Percentiles rank a stretch among this genome's conserved stretches.
Conservation (phyloP, 2,888 invertebrate genomes). For the Lysandra coridon region DNA sequence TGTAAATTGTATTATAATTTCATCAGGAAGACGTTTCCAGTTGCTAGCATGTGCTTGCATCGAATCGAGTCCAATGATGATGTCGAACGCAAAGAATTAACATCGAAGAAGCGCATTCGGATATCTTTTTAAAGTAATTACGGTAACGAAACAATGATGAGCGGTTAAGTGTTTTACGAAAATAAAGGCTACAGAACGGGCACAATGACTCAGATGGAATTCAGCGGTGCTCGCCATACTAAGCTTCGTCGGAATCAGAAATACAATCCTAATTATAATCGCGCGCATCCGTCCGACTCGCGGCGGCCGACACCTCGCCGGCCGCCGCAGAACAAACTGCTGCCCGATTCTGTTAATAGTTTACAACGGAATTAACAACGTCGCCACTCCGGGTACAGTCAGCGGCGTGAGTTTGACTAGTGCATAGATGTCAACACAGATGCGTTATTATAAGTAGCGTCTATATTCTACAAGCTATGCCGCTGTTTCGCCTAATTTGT, state of each 20-base stretch:
- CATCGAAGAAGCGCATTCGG: neutral
- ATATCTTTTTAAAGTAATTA: constrained; percentile 27
- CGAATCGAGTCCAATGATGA: constrained; percentile 5
- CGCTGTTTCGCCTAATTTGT: too few relatives aligned
- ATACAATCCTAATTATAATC: constrained; percentile 81
- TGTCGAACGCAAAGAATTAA: neutral
- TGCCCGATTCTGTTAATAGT: constrained; percentile 35
- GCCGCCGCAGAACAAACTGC: constrained; percentile 59
- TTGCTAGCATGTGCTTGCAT: neutral
- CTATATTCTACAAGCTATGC: too few relatives aligned
- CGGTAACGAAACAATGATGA: constrained; percentile 64
- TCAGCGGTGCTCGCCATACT: constrained; percentile 74
- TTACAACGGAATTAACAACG: constrained; percentile 25
- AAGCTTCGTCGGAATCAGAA: constrained; percentile 79
- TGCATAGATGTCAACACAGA: neutral
- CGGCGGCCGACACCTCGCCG: constrained; percentile 70
- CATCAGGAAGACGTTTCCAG: neutral
- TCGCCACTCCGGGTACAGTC: constrained; percentile 24
- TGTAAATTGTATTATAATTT: neutral
- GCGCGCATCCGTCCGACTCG: constrained; percentile 73
- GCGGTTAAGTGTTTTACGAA: constrained; percentile 76
- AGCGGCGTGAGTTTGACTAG: neutral
- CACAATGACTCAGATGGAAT: constrained; percentile 81
- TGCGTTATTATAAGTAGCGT: too few relatives aligned
- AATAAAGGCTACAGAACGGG: constrained; percentile 78